phyloP scores from a whole-genome alignment of 1,140 invertebrate genomes.

The Drosophila prosaltans region DNA sequence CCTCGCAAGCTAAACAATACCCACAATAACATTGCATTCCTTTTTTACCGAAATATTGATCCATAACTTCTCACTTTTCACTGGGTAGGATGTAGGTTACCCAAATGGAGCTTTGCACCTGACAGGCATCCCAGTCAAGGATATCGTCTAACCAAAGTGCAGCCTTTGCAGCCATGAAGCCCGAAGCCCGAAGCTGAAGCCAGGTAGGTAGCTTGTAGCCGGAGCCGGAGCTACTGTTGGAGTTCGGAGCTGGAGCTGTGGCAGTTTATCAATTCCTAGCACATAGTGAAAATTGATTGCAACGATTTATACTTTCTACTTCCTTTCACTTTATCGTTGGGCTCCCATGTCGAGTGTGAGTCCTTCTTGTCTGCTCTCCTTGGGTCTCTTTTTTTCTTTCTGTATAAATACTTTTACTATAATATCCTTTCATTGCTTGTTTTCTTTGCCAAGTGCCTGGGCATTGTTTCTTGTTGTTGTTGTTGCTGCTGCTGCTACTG shows the following conservation, averaged over 20 bases:
- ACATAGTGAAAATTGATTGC: slow-evolving; percentile 81
- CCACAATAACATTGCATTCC: slow-evolving; percentile 10
- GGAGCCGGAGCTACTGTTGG: slow-evolving; percentile 3
- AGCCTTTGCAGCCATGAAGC: slow-evolving; percentile 1
- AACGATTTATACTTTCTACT: slow-evolving; percentile 82
- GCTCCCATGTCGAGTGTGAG: slow-evolving; percentile 19
- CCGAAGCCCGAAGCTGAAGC: not conserved
- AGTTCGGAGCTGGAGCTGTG: slow-evolving; percentile 25
- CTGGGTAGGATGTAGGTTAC: not conserved
- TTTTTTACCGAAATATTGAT: slow-evolving; percentile 15
- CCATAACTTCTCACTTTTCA: slow-evolving; percentile 52
- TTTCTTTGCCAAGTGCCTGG: slow-evolving; percentile 71
- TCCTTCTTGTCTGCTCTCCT: slow-evolving; percentile 44
- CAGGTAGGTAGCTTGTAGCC: not conserved
- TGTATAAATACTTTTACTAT: slow-evolving; percentile 78
- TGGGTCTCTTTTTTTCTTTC: slow-evolving; percentile 24
- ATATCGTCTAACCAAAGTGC: slow-evolving; percentile 42
- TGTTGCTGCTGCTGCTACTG: slow-evolving; percentile 12
- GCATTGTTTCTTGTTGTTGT: slow-evolving; percentile 62
- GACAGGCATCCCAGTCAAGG: slow-evolving; percentile 22
- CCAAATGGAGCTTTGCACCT: not conserved
- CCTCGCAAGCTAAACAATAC: not conserved
- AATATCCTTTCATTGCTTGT: slow-evolving; percentile 80
- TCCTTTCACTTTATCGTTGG: slow-evolving; percentile 78
- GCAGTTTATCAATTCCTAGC: slow-evolving; percentile 79